Evolutionary conservation across 2,797 vertebrate species (phyloP).

Genomic region (Nannoperca australis): DNA sequence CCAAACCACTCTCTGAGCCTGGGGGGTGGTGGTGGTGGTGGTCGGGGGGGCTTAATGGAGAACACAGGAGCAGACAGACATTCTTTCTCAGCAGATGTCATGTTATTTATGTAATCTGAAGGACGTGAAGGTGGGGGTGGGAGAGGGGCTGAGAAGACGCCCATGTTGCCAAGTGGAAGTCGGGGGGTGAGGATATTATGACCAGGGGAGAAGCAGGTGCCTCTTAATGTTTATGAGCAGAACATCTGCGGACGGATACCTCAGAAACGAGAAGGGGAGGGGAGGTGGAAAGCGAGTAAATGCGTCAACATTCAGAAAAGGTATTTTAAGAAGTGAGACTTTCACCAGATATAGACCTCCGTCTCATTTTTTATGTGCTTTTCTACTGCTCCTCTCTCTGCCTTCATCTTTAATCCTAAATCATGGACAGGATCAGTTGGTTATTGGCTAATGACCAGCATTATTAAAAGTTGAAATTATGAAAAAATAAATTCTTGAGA

Average conservation of each 20-base stretch:
- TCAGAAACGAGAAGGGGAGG: constrained; percentile 49
- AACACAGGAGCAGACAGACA: constrained; percentile 78
- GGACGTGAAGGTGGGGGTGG: constrained; percentile 59
- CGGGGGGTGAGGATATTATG: constrained; percentile 77
- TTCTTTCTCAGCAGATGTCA: constrained; percentile 83
- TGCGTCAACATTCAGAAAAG: constrained; percentile 55
- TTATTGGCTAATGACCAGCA: not conserved
- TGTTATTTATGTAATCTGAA: constrained; percentile 83
- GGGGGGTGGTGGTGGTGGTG: too few species aligned
- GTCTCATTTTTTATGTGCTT: not conserved
- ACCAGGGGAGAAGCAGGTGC: constrained; percentile 78
- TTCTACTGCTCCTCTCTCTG: not conserved
- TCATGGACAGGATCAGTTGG: not conserved
- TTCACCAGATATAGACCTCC: constrained; percentile 32
- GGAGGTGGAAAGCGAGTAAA: constrained; percentile 36
- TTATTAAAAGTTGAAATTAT: not conserved
- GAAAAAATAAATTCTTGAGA: not conserved
- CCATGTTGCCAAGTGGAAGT: constrained; percentile 75
- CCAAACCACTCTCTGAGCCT: constrained; percentile 59
- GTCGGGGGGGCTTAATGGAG: constrained; percentile 72
- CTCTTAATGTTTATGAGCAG: constrained; percentile 78
- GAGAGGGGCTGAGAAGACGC: constrained; percentile 32
- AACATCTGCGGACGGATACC: constrained; percentile 79
- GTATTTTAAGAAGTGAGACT: constrained; percentile 57
- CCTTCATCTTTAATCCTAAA: not conserved